phyloP scores from a whole-genome alignment of 2,113 vertebrate genomes.

The Paraplagusia blochii region DNA sequence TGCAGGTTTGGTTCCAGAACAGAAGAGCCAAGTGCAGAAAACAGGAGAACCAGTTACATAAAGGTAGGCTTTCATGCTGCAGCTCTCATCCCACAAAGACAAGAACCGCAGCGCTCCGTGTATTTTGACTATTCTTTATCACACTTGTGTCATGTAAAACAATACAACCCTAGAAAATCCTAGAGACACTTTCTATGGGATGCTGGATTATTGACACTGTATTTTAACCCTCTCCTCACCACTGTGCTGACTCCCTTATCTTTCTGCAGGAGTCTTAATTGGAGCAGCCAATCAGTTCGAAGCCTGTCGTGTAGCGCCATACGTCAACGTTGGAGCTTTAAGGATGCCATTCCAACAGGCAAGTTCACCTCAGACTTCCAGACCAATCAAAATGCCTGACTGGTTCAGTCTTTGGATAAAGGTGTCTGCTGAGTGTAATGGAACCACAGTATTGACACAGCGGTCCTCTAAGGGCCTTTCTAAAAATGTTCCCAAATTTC shows the following conservation, averaged over 20 bases:
- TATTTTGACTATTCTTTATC: too few relatives aligned
- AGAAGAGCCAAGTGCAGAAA: slow-evolving; percentile 96
- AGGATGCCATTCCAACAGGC: slow-evolving; percentile 99
- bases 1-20: slow-evolving; percentile 98
- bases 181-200: slow-evolving; percentile 2
- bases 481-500: too few relatives aligned
- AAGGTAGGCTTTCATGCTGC: slow-evolving; percentile 79
- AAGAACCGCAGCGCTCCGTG: background rate
- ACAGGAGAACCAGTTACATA: slow-evolving; percentile 97
- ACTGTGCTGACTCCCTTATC: slow-evolving; percentile 32
- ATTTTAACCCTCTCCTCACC: slow-evolving; percentile 26
- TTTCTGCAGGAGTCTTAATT: slow-evolving; percentile 88
- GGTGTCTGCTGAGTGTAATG: too few relatives aligned
- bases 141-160: too few relatives aligned
- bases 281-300: slow-evolving; percentile 97
- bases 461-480: too few relatives aligned
- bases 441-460: too few relatives aligned
- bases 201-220: slow-evolving; percentile 22
- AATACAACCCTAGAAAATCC: too few relatives aligned
- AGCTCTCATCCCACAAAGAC: slow-evolving; percentile 2
- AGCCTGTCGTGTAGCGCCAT: slow-evolving; percentile 96
- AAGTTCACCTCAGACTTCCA: slow-evolving; percentile 76
- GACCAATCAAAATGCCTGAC: slow-evolving; percentile 36
- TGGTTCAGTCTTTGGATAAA: too few relatives aligned
- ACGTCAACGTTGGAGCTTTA: slow-evolving; percentile 97